A percentile compares a stretch with the other conserved stretches of the same genome.
Conservation (phyloP, 1,140 invertebrate species). For the Lysiphlebus fabarum region DNA sequence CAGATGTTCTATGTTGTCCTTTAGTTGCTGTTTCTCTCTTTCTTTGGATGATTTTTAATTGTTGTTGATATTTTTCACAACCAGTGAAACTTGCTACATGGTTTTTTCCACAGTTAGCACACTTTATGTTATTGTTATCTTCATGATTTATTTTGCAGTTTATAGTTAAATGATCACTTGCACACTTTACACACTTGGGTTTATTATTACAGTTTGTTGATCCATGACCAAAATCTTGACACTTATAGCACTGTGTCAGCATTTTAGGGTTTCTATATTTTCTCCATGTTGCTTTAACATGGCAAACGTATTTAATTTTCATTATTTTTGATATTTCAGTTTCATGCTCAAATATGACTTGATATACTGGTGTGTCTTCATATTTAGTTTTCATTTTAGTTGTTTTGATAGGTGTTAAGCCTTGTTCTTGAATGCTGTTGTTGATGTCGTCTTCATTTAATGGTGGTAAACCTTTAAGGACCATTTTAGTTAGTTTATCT, state of each 20-base stretch:
- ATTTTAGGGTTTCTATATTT: conserved; percentile 23
- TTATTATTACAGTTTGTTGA: conserved; percentile 14
- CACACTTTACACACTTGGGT: conserved; percentile 31
- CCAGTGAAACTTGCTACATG: not conserved
- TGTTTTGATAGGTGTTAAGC: not conserved
- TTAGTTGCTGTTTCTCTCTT: not conserved
- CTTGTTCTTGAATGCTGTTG: not conserved
- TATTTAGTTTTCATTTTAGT: not conserved
- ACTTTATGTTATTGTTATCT: not conserved
- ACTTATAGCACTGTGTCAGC: conserved; percentile 24
- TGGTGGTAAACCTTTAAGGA: not conserved
- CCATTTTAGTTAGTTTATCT: not conserved
- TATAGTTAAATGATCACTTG: conserved; percentile 17
- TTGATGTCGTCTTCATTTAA: not conserved
- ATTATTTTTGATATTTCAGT: not conserved
- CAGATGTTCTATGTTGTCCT: no score
- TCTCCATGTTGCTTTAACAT: conserved; percentile 23
- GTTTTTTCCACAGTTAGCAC: not conserved
- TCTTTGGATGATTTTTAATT: not conserved
- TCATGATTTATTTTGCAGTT: conserved; percentile 9
- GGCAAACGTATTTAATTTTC: conserved; percentile 7
- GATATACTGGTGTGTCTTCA: not conserved
- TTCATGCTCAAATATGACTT: not conserved
- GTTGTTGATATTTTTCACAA: not conserved
- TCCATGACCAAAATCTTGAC: conserved; percentile 23